Evolutionary conservation across 2,888 invertebrate species (phyloP).

Genomic region (Nebria salina): DNA sequence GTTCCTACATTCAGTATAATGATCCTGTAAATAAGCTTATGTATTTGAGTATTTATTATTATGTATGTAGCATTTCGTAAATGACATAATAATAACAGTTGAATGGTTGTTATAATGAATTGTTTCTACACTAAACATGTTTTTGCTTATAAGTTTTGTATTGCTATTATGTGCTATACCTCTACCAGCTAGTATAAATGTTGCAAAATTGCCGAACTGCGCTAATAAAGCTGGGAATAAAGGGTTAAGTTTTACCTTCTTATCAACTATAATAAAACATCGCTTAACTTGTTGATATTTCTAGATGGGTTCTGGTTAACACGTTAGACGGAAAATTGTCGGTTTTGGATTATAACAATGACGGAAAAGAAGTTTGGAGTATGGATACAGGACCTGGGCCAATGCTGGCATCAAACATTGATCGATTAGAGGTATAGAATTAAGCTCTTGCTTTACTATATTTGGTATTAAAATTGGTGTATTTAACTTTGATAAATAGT

Average conservation of each 20-base stretch:
- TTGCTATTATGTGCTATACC: conserved; percentile 25
- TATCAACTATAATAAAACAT: neutral
- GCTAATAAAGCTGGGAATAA: conserved; percentile 35
- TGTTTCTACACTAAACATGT: conserved; percentile 29
- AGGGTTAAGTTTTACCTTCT: conserved; percentile 36
- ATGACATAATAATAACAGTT: neutral
- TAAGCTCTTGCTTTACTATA: neutral
- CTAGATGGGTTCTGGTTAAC: conserved; percentile 82
- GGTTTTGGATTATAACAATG: conserved; percentile 76
- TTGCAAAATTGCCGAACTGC: conserved; percentile 48
- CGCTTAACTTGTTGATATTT: conserved; percentile 52
- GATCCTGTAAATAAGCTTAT: neutral
- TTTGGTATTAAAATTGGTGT: conserved; percentile 13
- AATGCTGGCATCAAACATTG: conserved; percentile 88
- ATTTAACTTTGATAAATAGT: conserved; percentile 62
- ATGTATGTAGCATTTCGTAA: neutral
- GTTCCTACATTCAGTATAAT: neutral
- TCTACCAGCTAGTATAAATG: conserved; percentile 34
- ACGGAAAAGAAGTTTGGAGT: conserved; percentile 80
- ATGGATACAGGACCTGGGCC: conserved; percentile 79
- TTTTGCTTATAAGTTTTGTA: conserved; percentile 33
- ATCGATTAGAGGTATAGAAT: conserved; percentile 78
- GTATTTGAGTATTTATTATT: neutral
- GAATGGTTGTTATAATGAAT: conserved; percentile 32
- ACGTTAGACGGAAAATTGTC: conserved; percentile 91